These are phyloP conservation scores for Cristatella mucedo DNA, from an alignment of 2,888 invertebrate species.

Conservation along the genomic window DNA sequence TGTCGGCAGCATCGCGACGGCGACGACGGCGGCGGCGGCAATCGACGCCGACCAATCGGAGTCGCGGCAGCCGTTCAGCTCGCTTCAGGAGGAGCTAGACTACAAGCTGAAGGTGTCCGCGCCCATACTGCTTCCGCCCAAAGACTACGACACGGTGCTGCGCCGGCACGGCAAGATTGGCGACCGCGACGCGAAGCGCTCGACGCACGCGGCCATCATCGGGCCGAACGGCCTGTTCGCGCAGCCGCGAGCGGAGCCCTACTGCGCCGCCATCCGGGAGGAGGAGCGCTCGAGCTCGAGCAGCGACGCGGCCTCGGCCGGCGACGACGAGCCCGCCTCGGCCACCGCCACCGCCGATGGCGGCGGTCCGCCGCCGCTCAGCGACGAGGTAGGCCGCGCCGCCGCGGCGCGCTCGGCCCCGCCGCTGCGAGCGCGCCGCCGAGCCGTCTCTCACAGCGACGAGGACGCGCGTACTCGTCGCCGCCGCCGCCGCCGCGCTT, in stretches of 20 bases:
- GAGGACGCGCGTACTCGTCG: too few relatives aligned
- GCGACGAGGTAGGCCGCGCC: too few relatives aligned
- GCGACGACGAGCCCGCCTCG: too few relatives aligned
- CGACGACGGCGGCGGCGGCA: slow-evolving; percentile 12
- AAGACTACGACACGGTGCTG: slow-evolving; percentile 84
- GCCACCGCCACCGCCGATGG: too few relatives aligned
- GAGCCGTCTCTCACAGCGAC: too few relatives aligned
- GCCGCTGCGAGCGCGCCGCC: too few relatives aligned
- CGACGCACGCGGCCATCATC: background rate
- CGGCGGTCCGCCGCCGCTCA: too few relatives aligned
- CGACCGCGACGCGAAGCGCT: background rate
- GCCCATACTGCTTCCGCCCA: slow-evolving; percentile 72
- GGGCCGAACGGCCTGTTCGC: slow-evolving; percentile 8
- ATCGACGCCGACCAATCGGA: slow-evolving; percentile 25
- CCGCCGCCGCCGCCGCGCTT: too few relatives aligned
- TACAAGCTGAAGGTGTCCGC: slow-evolving; percentile 46
- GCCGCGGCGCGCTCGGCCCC: too few relatives aligned
- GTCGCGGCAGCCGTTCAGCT: slow-evolving; percentile 57
- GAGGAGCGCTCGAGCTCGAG: too few relatives aligned
- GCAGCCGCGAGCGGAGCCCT: background rate
- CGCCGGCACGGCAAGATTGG: slow-evolving; percentile 57
- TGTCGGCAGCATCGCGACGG: slow-evolving; percentile 17
- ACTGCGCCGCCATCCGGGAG: too few relatives aligned
- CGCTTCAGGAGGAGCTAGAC: slow-evolving; percentile 73
- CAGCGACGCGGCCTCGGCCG: too few relatives aligned